Conservation (phyloP, 92 coral and sea anemone genomes). For the Chrysogorgia sp. region DNA sequence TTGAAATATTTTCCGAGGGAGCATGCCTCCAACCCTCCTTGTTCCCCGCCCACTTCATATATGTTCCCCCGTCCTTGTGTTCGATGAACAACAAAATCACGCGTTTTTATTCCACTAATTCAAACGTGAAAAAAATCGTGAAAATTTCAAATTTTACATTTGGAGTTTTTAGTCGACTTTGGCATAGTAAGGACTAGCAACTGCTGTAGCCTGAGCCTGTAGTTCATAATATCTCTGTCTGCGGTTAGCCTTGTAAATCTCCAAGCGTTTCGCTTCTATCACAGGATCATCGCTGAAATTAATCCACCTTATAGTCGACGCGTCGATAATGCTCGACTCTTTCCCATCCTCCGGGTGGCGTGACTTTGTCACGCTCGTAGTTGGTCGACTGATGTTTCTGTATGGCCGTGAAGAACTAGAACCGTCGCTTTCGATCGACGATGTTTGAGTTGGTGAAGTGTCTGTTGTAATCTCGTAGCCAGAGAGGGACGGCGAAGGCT, state of each 20-base stretch:
- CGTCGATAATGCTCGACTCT: neutral
- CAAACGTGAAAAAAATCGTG: too few species aligned
- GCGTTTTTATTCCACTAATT: too few species aligned
- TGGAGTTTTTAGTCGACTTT: neutral
- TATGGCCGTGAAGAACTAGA: neutral
- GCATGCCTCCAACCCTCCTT: too few species aligned
- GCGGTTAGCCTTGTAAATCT: conserved; percentile 81
- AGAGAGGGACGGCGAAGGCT: neutral
- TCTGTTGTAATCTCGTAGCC: neutral
- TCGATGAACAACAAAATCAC: too few species aligned
- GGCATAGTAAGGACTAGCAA: conserved; percentile 13
- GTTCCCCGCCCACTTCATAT: too few species aligned
- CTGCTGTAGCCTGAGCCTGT: neutral
- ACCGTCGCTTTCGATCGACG: neutral
- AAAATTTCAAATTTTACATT: neutral
- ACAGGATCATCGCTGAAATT: conserved; percentile 54
- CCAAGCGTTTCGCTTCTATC: conserved; percentile 75
- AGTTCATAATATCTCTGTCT: conserved; percentile 73
- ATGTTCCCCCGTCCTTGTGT: too few species aligned
- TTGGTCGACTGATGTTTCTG: neutral
- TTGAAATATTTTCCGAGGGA: too few species aligned
- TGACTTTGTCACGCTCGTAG: neutral
- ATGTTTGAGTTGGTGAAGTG: neutral
- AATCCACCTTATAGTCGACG: conserved; percentile 72
- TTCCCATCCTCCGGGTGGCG: neutral